Conservation (phyloP, 2,797 vertebrate species). For the Siniperca scherzeri region DNA sequence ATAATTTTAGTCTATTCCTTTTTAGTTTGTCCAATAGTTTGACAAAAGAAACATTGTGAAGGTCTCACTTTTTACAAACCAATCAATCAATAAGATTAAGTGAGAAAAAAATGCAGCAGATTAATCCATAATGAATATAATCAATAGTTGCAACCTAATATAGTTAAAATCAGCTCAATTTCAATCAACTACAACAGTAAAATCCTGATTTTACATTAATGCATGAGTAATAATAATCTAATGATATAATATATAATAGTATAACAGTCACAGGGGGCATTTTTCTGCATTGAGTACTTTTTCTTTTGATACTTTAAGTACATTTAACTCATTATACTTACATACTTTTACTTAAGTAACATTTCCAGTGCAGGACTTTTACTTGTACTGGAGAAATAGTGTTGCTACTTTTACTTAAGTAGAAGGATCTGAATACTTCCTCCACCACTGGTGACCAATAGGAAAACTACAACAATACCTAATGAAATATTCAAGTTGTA, state of each 20-base stretch:
- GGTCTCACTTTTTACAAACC: not conserved
- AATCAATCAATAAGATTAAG: not conserved
- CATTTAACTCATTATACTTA: not conserved
- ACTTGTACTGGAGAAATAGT: not conserved
- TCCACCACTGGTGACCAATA: not conserved
- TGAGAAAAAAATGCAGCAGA: not conserved
- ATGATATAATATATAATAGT: not conserved
- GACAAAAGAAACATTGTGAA: too few relatives aligned
- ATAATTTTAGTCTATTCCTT: too few relatives aligned
- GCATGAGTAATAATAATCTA: too few relatives aligned
- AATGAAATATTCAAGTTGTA: conserved; percentile 18
- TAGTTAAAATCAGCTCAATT: too few relatives aligned
- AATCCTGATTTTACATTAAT: too few relatives aligned
- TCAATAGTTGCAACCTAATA: not conserved
- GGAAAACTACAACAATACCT: conserved; percentile 35
- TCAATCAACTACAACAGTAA: too few relatives aligned
- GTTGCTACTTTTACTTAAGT: not conserved
- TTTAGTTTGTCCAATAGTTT: not conserved
- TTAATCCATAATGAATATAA: not conserved
- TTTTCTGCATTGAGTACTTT: not conserved
- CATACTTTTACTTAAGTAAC: not conserved
- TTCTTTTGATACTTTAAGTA: not conserved
- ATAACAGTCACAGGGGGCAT: too few relatives aligned
- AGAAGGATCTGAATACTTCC: not conserved
- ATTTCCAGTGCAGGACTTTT: not conserved